These are phyloP conservation scores for Holothuria scabra DNA, from an alignment of 53 echinoderm and acorn worm species.

Conservation along the genomic window DNA sequence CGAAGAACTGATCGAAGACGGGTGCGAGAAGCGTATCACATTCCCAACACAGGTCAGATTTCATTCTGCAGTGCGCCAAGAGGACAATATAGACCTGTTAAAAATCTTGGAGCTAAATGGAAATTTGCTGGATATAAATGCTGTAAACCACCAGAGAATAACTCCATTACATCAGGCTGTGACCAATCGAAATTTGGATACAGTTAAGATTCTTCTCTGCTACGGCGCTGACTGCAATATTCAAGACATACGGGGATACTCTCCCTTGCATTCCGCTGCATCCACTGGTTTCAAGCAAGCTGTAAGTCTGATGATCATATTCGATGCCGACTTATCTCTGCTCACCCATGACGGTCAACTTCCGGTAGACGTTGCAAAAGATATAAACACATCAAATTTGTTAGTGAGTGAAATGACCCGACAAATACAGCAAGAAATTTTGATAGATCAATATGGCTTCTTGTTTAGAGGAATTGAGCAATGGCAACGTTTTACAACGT, in stretches of 20 bases:
- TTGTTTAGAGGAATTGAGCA: constrained; percentile 74
- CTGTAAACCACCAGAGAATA: constrained; percentile 74
- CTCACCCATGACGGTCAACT: constrained; percentile 70
- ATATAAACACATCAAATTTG: constrained; percentile 75
- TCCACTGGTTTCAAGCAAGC: constrained; percentile 77
- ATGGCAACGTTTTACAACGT: constrained; percentile 55
- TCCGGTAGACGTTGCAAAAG: constrained; percentile 86
- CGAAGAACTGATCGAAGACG: constrained; percentile 5
- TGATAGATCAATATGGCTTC: constrained; percentile 83
- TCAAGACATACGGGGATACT: constrained; percentile 76
- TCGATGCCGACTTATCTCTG: constrained; percentile 76
- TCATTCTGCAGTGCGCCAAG: constrained; percentile 83
- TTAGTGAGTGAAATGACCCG: constrained; percentile 72
- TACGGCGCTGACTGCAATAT: constrained; percentile 77
- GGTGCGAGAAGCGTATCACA: constrained; percentile 65
- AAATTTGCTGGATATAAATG: constrained; percentile 62
- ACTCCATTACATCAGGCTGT: constrained; percentile 87
- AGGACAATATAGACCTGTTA: constrained; percentile 83
- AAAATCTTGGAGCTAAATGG: constrained; percentile 64
- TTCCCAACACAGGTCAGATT: constrained; percentile 88
- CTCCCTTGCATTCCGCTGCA: constrained; percentile 87
- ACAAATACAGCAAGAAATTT: constrained; percentile 70
- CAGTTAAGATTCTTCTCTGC: constrained; percentile 79
- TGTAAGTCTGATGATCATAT: constrained; percentile 79
- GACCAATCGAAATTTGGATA: constrained; percentile 80